Conservation (phyloP, 2,797 vertebrate species). For the Lacerta bilineata region DNA sequence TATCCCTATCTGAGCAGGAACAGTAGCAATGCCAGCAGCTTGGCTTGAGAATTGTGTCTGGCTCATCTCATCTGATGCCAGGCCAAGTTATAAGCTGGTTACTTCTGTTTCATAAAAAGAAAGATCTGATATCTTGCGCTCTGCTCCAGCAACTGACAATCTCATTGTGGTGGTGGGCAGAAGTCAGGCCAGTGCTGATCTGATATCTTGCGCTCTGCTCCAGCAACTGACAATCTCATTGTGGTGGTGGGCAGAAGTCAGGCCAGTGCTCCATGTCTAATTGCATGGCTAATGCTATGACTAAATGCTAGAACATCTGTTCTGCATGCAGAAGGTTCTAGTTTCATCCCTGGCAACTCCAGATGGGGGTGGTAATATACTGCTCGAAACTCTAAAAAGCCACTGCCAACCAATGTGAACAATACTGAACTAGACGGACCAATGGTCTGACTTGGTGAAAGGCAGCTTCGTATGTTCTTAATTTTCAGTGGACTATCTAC, state of each 20-base stretch:
- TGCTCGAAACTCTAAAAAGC: too few species aligned
- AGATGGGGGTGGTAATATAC: too few species aligned
- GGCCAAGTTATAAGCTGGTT: neutral
- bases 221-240: neutral
- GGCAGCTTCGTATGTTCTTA: too few species aligned
- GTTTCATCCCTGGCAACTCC: too few species aligned
- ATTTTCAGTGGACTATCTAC: neutral
- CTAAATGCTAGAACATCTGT: too few species aligned
- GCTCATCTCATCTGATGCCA: neutral
- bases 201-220: neutral
- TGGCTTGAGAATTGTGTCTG: conserved; percentile 11
- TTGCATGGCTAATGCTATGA: too few species aligned
- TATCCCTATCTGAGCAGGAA: neutral
- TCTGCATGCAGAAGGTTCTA: too few species aligned
- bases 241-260: neutral
- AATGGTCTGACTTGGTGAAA: too few species aligned
- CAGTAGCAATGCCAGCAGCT: fast-evolving
- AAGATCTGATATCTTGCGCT: neutral
- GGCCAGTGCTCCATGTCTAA: neutral
- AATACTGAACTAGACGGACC: too few species aligned
- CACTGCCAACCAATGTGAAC: too few species aligned
- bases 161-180: neutral
- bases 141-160: neutral
- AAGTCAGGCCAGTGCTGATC: neutral
- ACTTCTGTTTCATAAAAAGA: neutral